A percentile compares a stretch with the other conserved stretches of the same genome.
phyloP scores from a whole-genome alignment of 2,888 invertebrate species.

The Trissonchulus latispiculum region DNA sequence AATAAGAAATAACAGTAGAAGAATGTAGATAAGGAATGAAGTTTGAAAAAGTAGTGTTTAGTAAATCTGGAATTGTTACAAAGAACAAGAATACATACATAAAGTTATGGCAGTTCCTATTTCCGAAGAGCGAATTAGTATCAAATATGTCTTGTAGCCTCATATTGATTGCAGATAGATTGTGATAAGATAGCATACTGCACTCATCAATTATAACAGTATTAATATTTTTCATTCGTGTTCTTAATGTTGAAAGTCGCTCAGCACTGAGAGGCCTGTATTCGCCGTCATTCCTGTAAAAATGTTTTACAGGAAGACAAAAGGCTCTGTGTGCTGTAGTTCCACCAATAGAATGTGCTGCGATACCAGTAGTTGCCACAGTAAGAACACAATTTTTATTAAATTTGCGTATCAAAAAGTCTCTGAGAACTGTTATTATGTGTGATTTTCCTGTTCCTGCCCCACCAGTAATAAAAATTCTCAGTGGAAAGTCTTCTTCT shows the following conservation, averaged over 20 bases:
- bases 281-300: not conserved
- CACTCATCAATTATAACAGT: slow-evolving; percentile 10
- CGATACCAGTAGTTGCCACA: not conserved
- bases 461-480: not conserved
- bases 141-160: slow-evolving; percentile 8
- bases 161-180: not conserved
- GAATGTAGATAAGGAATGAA: too few relatives aligned
- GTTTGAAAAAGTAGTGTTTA: too few relatives aligned
- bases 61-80: too few relatives aligned
- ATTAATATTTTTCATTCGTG: not conserved
- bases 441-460: not conserved
- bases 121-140: too few relatives aligned
- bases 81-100: too few relatives aligned
- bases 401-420: not conserved
- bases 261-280: not conserved
- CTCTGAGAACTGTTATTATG: not conserved
- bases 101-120: too few relatives aligned
- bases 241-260: not conserved
- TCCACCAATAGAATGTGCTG: not conserved
- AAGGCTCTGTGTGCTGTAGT: not conserved
- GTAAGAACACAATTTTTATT: not conserved
- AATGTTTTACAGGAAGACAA: not conserved
- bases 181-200: slow-evolving; percentile 1
- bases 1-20: too few relatives aligned
- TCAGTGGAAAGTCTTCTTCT: not conserved